phyloP scores from a whole-genome alignment of 2,113 vertebrate species.

The Thalassarche chlororhynchos region DNA sequence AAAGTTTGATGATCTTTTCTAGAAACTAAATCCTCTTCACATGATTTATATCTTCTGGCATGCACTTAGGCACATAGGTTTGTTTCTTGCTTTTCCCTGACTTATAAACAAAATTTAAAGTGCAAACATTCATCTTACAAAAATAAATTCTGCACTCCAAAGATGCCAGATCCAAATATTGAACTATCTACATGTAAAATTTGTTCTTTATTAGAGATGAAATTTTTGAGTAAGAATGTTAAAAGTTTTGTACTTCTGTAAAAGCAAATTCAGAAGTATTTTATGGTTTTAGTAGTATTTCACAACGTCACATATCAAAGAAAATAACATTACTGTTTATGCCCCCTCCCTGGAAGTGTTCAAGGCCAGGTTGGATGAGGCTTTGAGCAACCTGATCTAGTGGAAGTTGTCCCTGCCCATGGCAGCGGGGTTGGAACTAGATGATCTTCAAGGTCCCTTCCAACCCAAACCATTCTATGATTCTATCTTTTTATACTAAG shows the following conservation, averaged over 20 bases:
- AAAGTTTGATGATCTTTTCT: neutral
- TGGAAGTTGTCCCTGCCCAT: neutral
- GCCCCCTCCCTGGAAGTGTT: neutral
- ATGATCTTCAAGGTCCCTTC: neutral
- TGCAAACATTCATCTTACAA: neutral
- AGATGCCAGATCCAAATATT: neutral
- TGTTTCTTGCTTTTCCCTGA: neutral
- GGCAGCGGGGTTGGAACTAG: neutral
- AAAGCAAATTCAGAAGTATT: neutral
- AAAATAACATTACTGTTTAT: neutral
- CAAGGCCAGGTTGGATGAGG: neutral
- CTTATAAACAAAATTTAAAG: neutral
- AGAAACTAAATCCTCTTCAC: neutral
- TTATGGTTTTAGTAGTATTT: neutral
- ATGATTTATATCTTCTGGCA: neutral
- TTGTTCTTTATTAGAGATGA: neutral
- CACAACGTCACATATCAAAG: neutral
- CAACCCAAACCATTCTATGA: neutral
- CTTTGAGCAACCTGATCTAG: neutral
- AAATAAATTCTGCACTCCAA: neutral
- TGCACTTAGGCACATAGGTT: neutral
- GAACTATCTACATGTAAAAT: neutral
- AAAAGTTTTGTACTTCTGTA: neutral
- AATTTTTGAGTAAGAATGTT: neutral
- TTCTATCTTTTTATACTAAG: neutral